These are phyloP conservation scores for Geotria australis DNA, from an alignment of 2,797 vertebrate genomes.

Conservation along the genomic window DNA sequence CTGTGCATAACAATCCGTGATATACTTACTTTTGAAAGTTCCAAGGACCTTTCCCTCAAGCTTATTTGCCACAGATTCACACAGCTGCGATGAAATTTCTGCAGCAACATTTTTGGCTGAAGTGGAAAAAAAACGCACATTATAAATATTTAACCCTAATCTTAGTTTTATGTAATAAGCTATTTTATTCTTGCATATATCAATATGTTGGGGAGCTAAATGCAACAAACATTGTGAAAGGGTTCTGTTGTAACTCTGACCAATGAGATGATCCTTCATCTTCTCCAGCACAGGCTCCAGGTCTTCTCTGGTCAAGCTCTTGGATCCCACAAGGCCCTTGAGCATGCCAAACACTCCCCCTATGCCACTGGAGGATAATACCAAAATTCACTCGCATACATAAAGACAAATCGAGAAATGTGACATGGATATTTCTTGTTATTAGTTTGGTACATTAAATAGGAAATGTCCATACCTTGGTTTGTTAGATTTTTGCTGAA, in stretches of 20 bases:
- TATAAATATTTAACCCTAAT: no score
- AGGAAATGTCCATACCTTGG: no score
- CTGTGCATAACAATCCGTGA: no score
- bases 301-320: constrained; percentile 50
- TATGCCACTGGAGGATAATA: constrained; percentile 21
- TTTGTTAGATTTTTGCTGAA: neutral
- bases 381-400: neutral
- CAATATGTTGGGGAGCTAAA: neutral
- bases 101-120: constrained; percentile 89
- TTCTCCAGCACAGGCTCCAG: constrained; percentile 84
- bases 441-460: no score
- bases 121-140: neutral
- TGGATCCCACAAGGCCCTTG: constrained; percentile 79
- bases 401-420: neutral
- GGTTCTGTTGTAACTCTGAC: constrained; percentile 9
- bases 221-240: no score
- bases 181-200: neutral
- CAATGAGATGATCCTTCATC: constrained; percentile 84
- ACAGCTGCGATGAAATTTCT: constrained; percentile 64
- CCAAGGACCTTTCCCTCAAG: constrained; percentile 98
- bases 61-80: constrained; percentile 79
- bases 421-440: neutral
- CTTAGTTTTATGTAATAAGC: neutral
- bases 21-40: constrained; percentile 77
- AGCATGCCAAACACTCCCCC: constrained; percentile 96